phyloP scores from a whole-genome alignment of 2,797 vertebrate genomes.

The Thripadectes ignobilis region DNA sequence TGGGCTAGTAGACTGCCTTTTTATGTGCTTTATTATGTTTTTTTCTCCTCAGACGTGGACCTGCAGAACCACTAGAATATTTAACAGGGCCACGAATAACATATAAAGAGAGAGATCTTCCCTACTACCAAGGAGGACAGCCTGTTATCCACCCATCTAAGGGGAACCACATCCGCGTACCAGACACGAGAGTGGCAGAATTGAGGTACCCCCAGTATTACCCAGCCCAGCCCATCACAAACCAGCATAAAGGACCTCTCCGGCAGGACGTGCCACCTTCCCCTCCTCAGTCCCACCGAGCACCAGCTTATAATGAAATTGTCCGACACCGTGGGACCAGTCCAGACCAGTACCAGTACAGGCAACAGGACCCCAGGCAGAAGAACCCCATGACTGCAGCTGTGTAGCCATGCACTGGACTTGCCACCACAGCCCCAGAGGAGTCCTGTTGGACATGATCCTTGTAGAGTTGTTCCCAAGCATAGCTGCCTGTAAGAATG shows the following conservation, averaged over 20 bases:
- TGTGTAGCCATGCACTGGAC: slow-evolving; percentile 75
- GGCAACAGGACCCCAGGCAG: slow-evolving; percentile 83
- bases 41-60: slow-evolving; percentile 81
- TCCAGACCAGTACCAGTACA: slow-evolving; percentile 81
- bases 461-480: slow-evolving; percentile 7
- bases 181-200: slow-evolving; percentile 76
- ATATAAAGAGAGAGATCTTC: slow-evolving; percentile 82
- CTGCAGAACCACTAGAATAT: slow-evolving; percentile 84
- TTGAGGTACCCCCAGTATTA: slow-evolving; percentile 85
- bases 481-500: slow-evolving; percentile 14
- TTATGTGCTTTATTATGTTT: slow-evolving; percentile 43
- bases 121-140: slow-evolving; percentile 80
- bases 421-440: background rate
- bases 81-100: slow-evolving; percentile 79
- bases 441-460: background rate
- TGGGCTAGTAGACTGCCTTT: background rate
- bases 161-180: slow-evolving; percentile 75
- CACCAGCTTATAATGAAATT: slow-evolving; percentile 84
- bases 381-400: slow-evolving; percentile 90
- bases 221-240: slow-evolving; percentile 57
- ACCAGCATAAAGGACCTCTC: slow-evolving; percentile 88
- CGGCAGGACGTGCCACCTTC: slow-evolving; percentile 96
- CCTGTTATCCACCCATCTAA: slow-evolving; percentile 73
- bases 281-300: slow-evolving; percentile 85
- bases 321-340: slow-evolving; percentile 79